Base-by-base conservation (phyloP, 2,888 invertebrate species). In the Rhagonycha fulva region DNA sequence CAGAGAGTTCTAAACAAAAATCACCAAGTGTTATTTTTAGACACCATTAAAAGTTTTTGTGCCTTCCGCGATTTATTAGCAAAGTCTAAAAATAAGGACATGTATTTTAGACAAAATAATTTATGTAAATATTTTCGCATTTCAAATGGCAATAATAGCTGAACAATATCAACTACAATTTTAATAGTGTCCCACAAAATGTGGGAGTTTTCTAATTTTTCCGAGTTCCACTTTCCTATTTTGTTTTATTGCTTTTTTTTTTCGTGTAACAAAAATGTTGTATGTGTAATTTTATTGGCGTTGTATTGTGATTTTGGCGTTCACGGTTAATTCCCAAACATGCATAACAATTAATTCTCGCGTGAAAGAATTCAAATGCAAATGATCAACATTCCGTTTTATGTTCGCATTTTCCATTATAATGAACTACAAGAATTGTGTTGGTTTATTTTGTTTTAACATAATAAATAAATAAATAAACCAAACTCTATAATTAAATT, bases 321-420 rank as follows among this genome's bases (percentile, higher is more conserved):
- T 32, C 32, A 32, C 32, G 32, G 32, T 32, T 32, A 32, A 32
- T 32, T 32, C 68, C 62, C 68, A 73, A 73, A 73, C 69, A 70
- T 62, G 74, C 69, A 74, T 74, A 70, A 70, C 70, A 74, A 74
- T 69, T 70, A 70, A 67, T 66, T 66, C 70, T 74, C 28, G 70
- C 75, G 75, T 75, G 75, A 75, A 75, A 68, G 71, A 75, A 75
- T 75, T 75, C 67, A 26, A 71, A 75, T 75, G 75, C 75, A 68
- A 68, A 70, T 68, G 72, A 60, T 63, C 24, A 63, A 63, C 63
- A 63, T 63, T 63, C 63, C 63, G n/a, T 19, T 63, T 63, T 63
- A 63, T 63, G 63, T 23, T 63, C 19, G 32, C 12, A 32, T 32
- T 32, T 32, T 32, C 32, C 32, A 32, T 32, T 32, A 32, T 32